phyloP scores from a whole-genome alignment of 2,888 invertebrate genomes.

The Pimpla rufipes region DNA sequence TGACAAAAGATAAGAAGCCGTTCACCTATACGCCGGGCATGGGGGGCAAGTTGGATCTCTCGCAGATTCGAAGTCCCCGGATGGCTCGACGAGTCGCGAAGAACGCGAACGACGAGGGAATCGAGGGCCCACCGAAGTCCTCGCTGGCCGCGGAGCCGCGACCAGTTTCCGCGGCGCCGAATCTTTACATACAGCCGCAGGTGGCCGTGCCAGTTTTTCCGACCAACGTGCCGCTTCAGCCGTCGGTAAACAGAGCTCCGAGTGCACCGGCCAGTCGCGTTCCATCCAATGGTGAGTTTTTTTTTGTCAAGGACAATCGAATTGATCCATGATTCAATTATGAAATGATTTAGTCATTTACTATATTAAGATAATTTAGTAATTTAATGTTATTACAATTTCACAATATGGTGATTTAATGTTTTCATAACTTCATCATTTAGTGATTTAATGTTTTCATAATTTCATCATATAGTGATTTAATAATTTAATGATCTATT shows the following conservation, averaged over 20 bases:
- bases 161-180: slow-evolving; percentile 81
- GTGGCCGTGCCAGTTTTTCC: slow-evolving; percentile 89
- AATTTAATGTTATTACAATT: too few species aligned
- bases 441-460: too few species aligned
- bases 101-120: slow-evolving; percentile 91
- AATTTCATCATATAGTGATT: too few species aligned
- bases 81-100: slow-evolving; percentile 92
- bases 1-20: slow-evolving; percentile 98
- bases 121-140: slow-evolving; percentile 87
- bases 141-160: slow-evolving; percentile 84
- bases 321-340: background rate
- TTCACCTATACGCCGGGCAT: slow-evolving; percentile 99
- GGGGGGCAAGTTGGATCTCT: slow-evolving; percentile 90
- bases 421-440: too few species aligned
- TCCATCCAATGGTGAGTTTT: slow-evolving; percentile 69
- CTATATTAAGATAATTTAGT: too few species aligned
- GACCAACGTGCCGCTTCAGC: slow-evolving; percentile 84
- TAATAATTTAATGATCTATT: too few species aligned
- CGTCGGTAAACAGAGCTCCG: slow-evolving; percentile 66
- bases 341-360: background rate
- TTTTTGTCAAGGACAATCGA: background rate
- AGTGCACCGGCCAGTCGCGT: slow-evolving; percentile 70
- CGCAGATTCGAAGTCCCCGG: slow-evolving; percentile 95
- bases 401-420: too few species aligned
- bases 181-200: slow-evolving; percentile 87